Evolutionary conservation across 2,888 invertebrate genomes (phyloP).

Genomic region (Andrena fulva): DNA sequence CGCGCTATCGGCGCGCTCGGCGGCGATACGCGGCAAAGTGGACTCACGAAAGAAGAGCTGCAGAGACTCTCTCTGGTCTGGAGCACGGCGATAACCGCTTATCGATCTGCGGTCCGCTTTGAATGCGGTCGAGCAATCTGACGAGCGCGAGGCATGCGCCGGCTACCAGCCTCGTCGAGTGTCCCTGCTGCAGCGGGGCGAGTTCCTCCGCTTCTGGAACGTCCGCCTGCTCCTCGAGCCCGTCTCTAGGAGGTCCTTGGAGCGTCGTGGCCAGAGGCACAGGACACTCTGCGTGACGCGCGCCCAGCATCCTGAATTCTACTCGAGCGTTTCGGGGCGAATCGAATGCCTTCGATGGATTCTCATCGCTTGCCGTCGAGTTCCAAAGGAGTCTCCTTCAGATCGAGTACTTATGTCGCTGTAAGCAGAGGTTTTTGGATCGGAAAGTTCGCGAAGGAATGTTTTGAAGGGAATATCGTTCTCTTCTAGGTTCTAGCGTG

Average conservation of each 20-base stretch:
- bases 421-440: too few relatives aligned
- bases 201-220: conserved; percentile 70
- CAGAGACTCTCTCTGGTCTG: conserved; percentile 42
- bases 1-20: conserved; percentile 64
- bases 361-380: conserved; percentile 12
- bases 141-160: conserved; percentile 74
- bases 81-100: conserved; percentile 67
- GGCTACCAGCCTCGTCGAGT: conserved; percentile 52
- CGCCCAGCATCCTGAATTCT: conserved; percentile 39
- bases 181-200: conserved; percentile 55
- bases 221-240: conserved; percentile 25
- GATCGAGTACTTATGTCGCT: too few relatives aligned
- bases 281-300: conserved; percentile 44
- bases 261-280: conserved; percentile 39
- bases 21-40: conserved; percentile 56
- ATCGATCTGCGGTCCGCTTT: conserved; percentile 78
- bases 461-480: too few relatives aligned
- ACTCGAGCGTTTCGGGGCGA: conserved; percentile 6
- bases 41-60: conserved; percentile 38
- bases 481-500: too few relatives aligned
- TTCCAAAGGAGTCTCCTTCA: not conserved
- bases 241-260: conserved; percentile 46
- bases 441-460: too few relatives aligned
- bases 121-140: conserved; percentile 77
- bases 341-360: conserved; percentile 36